phyloP scores from a whole-genome alignment of 2,888 invertebrate genomes.

The Steinernema scapterisci region DNA sequence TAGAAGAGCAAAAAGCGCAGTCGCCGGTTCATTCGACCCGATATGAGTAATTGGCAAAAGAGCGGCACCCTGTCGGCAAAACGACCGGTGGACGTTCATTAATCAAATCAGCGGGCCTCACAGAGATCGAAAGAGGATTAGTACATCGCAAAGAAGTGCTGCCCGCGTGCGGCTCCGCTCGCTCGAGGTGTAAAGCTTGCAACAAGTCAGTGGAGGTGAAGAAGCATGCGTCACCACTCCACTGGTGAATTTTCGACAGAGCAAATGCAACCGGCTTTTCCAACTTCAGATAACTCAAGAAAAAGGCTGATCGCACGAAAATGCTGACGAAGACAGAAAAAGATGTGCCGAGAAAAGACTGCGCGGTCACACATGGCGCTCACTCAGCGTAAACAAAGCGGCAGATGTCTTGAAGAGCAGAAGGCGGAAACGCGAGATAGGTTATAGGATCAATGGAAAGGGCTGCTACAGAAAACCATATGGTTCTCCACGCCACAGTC shows the following conservation, averaged over 20 bases:
- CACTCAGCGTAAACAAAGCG: neutral
- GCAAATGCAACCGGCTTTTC: neutral
- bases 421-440: neutral
- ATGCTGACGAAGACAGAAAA: neutral
- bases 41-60: constrained; percentile 32
- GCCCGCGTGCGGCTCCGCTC: neutral
- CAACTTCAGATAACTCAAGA: no score
- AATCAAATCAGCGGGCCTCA: neutral
- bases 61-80: constrained; percentile 4
- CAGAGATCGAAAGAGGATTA: neutral
- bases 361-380: constrained; percentile 26
- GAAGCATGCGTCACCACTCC: neutral
- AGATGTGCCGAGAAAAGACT: neutral
- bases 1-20: constrained; percentile 40
- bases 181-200: constrained; percentile 5
- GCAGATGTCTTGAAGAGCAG: constrained; percentile 23
- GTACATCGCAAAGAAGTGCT: neutral
- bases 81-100: constrained; percentile 24
- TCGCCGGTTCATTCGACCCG: constrained; percentile 38
- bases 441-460: neutral
- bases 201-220: neutral
- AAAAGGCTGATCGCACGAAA: neutral
- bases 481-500: neutral
- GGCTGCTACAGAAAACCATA: neutral
- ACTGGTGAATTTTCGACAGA: neutral